phyloP scores from a whole-genome alignment of 2,888 invertebrate species.

The Deilephila elpenor region DNA sequence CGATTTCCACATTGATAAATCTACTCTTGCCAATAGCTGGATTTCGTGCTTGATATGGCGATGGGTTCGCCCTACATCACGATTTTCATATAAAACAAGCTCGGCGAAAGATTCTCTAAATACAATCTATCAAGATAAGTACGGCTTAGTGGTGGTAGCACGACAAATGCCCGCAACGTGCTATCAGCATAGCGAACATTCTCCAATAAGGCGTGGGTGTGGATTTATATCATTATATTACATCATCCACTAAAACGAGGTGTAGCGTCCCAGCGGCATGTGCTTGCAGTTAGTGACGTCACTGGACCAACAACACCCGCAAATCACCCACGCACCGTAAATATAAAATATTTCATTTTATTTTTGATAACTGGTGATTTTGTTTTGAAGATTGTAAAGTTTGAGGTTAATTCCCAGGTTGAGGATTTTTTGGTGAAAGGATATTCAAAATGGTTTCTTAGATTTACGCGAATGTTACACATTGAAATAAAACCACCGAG shows the following conservation, averaged over 20 bases:
- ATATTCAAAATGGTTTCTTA: too few relatives aligned
- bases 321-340: not conserved
- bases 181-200: conserved; percentile 15
- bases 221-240: conserved; percentile 13
- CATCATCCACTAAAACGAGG: conserved; percentile 8
- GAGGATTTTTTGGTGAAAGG: not conserved
- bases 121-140: not conserved
- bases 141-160: not conserved
- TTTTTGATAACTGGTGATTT: not conserved
- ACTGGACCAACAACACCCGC: not conserved
- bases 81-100: too few relatives aligned
- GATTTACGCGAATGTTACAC: too few relatives aligned
- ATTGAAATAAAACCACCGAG: too few relatives aligned
- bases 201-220: conserved; percentile 6
- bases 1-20: too few relatives aligned
- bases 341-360: not conserved
- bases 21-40: too few relatives aligned
- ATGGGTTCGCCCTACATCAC: too few relatives aligned
- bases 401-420: not conserved
- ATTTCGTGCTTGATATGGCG: too few relatives aligned
- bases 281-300: conserved; percentile 20
- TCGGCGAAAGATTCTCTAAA: too few relatives aligned
- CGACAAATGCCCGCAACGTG: not conserved
- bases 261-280: conserved; percentile 12
- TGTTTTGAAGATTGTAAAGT: not conserved